Conservation (phyloP, 2,888 invertebrate species). For the Diarsia dahlii region DNA sequence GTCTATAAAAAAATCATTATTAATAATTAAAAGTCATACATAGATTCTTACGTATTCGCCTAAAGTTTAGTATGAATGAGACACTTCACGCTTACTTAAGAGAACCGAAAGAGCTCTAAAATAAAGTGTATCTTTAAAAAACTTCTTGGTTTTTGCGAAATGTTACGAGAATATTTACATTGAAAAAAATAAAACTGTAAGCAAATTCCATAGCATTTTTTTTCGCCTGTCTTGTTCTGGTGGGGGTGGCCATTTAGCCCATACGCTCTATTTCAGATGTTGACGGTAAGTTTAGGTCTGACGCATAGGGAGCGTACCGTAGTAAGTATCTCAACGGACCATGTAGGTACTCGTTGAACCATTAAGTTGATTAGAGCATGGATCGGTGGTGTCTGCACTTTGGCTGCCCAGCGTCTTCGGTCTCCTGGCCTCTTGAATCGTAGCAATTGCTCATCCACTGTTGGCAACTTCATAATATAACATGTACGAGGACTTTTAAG, state of each 20-base stretch:
- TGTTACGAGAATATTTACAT: conserved; percentile 87
- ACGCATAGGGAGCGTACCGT: conserved; percentile 78
- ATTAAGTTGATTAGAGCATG: conserved; percentile 76
- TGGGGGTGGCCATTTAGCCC: conserved; percentile 87
- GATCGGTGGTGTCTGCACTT: conserved; percentile 74
- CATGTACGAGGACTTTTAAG: conserved; percentile 31
- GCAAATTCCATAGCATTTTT: conserved; percentile 88
- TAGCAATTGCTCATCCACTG: conserved; percentile 50
- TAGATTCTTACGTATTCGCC: conserved; percentile 69
- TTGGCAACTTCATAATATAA: conserved; percentile 48
- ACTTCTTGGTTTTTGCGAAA: conserved; percentile 80
- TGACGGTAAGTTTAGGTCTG: conserved; percentile 90
- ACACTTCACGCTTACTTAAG: conserved; percentile 79
- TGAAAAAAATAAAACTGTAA: conserved; percentile 85
- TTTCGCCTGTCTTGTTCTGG: conserved; percentile 82
- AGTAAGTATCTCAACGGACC: conserved; percentile 77
- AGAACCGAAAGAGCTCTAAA: conserved; percentile 72
- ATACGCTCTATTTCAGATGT: conserved; percentile 90
- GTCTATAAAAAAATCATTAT: conserved; percentile 57
- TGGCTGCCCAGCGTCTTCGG: conserved; percentile 70
- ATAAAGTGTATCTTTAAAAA: conserved; percentile 73
- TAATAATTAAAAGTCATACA: conserved; percentile 58
- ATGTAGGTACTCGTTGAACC: conserved; percentile 76
- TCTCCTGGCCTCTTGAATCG: conserved; percentile 68
- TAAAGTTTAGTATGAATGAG: conserved; percentile 87